Evolutionary conservation across 2,888 invertebrate genomes (phyloP), one percentile per base, ranked within the genome.

Genomic region (Cerastoderma edule): DNA sequence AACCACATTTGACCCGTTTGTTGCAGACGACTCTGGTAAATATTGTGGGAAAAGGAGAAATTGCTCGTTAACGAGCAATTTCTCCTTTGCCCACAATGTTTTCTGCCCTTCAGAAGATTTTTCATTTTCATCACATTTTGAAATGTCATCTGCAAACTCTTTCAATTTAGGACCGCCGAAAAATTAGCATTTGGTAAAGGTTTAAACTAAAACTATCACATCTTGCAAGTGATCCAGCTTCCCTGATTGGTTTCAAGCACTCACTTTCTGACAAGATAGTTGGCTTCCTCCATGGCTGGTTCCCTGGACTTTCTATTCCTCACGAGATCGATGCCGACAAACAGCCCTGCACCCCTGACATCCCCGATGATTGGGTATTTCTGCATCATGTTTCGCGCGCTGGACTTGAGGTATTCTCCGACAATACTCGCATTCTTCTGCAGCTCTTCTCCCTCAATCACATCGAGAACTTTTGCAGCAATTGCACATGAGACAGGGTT

Each of bases 401-500:
- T 94, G 0, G 94, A 93, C 75, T 96, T 90, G 78, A 99, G 93
- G 88, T 97, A 95, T 78, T 95, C 95, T 4, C 99, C 99, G 32
- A 98, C 96, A 44, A 95, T 94, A 0, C 94, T 92, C 0, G 99
- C 98, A 80, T 98, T 95, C 83, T 97, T 95, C 91, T 96, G 94
- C 8, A 99, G 94, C 32, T 95, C 95, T 91, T 99, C 98, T 50
- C 96, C 95, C 89, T 97, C 96, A 76, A 99, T 97, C 5, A 97
- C 96, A 88, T 98, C 96, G 91, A 99, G 95, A 0, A 99, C 99
- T 2, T 98, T 97, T 91, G 97, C 96, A 0, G 97, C 98, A 64
- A 99, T 96, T 0, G 99, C 98, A 92, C 99, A 99, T 0, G 99
- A 98, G 0, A 99, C 99, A 16, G 99, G 99, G 94, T 99, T 99